A percentile compares a stretch with the other conserved stretches of the same genome.
These are phyloP conservation scores for Tigriopus californicus DNA, from an alignment of 2,888 invertebrate species.

Conservation along the genomic window DNA sequence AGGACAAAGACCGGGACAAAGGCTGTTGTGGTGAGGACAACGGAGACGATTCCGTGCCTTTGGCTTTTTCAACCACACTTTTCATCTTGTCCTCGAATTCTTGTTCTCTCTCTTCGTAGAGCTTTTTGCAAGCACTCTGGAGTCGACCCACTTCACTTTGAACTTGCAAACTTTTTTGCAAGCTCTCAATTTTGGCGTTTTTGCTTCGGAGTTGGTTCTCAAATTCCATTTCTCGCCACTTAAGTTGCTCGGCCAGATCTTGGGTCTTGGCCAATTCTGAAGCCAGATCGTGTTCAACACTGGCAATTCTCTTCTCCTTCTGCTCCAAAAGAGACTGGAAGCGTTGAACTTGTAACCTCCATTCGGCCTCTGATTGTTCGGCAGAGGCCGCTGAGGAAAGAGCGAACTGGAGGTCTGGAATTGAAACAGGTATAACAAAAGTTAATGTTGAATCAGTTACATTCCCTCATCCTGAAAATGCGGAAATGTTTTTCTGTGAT, in stretches of 20 bases:
- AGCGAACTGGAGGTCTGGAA: background rate
- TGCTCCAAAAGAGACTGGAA: background rate
- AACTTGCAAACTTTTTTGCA: background rate
- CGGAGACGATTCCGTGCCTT: too few species aligned
- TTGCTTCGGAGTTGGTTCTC: background rate
- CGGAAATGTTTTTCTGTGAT: too few species aligned
- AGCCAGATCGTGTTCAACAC: background rate
- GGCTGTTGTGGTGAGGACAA: too few species aligned
- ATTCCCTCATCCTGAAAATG: too few species aligned
- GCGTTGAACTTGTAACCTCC: background rate
- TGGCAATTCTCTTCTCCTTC: background rate
- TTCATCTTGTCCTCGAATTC: too few species aligned
- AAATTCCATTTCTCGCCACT: background rate
- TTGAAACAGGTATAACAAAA: background rate
- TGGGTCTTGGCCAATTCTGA: background rate
- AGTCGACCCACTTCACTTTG: too few species aligned
- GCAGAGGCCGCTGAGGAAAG: background rate
- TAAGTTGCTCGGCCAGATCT: background rate
- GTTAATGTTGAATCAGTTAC: too few species aligned
- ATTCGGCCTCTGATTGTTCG: background rate
- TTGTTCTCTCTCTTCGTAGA: too few species aligned
- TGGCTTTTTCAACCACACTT: too few species aligned
- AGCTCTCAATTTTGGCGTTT: background rate
- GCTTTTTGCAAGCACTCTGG: too few species aligned
- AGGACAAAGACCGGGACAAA: too few species aligned